These are phyloP conservation scores for Ecliptopera silaceata DNA, from an alignment of 2,888 invertebrate species.

Conservation along the genomic window DNA sequence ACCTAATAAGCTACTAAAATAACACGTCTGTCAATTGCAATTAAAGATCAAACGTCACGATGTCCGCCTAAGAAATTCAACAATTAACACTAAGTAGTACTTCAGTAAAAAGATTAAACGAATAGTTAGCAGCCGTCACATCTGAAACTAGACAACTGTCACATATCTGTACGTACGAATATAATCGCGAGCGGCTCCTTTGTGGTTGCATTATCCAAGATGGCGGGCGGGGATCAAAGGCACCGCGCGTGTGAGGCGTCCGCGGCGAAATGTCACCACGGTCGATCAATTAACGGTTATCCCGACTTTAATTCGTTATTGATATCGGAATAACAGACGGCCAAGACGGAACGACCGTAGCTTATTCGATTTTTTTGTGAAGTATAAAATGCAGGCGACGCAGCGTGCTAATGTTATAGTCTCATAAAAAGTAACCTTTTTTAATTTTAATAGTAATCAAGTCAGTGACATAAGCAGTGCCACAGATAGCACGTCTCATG, in stretches of 20 bases:
- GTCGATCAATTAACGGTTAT: constrained; percentile 75
- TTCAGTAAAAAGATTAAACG: constrained; percentile 45
- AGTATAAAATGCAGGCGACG: constrained; percentile 25
- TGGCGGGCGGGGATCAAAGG: constrained; percentile 66
- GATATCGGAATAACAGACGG: constrained; percentile 64
- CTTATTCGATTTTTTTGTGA: constrained; percentile 54
- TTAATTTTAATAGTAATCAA: constrained; percentile 10
- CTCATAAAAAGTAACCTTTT: no score
- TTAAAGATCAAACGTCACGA: constrained; percentile 27
- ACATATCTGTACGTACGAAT: constrained; percentile 78
- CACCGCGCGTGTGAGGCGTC: constrained; percentile 67
- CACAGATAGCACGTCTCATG: no score
- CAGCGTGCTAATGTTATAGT: not conserved
- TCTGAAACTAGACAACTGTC: constrained; percentile 72
- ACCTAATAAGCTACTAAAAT: constrained; percentile 26
- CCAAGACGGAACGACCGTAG: constrained; percentile 55
- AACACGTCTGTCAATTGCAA: constrained; percentile 30
- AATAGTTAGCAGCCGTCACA: constrained; percentile 49
- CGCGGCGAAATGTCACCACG: constrained; percentile 79
- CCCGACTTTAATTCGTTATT: constrained; percentile 68
- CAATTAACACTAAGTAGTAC: constrained; percentile 53
- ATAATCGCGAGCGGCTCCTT: constrained; percentile 75
- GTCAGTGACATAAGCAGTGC: no score
- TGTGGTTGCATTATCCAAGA: constrained; percentile 56
- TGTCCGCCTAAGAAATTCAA: constrained; percentile 29